A percentile compares a stretch with the other conserved stretches of the same genome.
Evolutionary conservation across 2,888 invertebrate genomes (phyloP).

Genomic region (Lasioglossum leucozonium): DNA sequence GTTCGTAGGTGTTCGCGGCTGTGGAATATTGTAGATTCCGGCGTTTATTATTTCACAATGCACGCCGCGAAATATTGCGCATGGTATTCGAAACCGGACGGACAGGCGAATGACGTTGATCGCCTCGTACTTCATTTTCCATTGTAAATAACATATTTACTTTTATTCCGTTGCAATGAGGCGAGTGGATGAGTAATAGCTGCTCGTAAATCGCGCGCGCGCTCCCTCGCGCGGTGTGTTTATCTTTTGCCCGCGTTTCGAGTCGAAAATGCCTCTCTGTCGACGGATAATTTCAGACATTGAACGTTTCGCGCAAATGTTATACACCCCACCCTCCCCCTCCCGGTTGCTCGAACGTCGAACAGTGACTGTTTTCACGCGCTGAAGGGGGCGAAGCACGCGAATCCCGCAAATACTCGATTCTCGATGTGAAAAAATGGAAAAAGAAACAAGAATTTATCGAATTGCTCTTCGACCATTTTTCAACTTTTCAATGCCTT

Average conservation of each 20-base stretch:
- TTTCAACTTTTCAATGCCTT: neutral
- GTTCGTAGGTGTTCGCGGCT: neutral
- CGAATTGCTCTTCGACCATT: neutral
- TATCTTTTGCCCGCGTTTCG: neutral
- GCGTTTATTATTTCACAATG: neutral
- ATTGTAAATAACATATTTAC: neutral
- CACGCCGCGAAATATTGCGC: neutral
- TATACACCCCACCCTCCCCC: neutral
- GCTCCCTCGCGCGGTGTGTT: neutral
- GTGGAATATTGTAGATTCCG: neutral
- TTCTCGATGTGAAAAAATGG: neutral
- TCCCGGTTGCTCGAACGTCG: neutral
- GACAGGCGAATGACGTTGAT: neutral
- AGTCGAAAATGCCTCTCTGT: neutral
- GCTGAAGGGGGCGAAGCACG: neutral
- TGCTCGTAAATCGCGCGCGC: conserved; percentile 1
- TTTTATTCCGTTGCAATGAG: neutral
- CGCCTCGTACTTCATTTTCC: neutral
- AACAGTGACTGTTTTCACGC: neutral
- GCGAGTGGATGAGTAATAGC: no score
- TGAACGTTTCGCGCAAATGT: neutral
- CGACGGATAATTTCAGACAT: neutral
- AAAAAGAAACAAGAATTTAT: neutral
- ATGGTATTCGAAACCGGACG: neutral
- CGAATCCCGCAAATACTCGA: neutral